Evolutionary conservation across 2,888 invertebrate species (phyloP).

Genomic region (Chalcosyrphus nemorum): DNA sequence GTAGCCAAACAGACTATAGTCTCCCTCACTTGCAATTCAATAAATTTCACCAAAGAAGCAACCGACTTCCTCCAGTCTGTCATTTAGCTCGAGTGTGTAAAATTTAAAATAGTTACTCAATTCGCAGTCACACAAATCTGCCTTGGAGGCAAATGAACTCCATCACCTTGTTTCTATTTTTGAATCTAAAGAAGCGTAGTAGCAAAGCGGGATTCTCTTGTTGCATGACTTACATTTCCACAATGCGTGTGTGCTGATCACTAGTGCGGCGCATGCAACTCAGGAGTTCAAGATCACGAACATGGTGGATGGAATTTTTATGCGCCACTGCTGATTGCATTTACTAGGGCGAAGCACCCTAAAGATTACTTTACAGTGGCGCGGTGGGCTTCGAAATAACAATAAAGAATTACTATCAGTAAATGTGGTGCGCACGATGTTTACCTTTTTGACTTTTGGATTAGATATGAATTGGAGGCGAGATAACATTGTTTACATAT

Average conservation of each 20-base stretch:
- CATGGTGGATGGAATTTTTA: conserved; percentile 13
- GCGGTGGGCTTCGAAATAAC: background rate
- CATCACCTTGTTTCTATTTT: conserved; percentile 40
- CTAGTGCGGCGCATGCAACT: conserved; percentile 36
- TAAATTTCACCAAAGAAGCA: background rate
- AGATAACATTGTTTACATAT: conserved; percentile 3
- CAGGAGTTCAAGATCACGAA: conserved; percentile 44
- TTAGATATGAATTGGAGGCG: background rate
- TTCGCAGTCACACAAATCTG: background rate
- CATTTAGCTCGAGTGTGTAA: conserved; percentile 3
- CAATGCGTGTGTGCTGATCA: conserved; percentile 26
- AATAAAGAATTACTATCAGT: background rate
- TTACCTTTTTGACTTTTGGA: background rate
- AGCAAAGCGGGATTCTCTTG: conserved; percentile 1
- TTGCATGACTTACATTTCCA: conserved; percentile 2
- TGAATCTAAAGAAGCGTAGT: background rate
- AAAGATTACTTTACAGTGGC: background rate
- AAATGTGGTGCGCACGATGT: background rate
- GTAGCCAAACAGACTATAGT: background rate
- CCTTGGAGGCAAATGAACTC: conserved; percentile 50
- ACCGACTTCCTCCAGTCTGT: background rate
- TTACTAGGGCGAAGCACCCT: background rate
- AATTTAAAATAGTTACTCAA: conserved; percentile 30
- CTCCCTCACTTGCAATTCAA: background rate
- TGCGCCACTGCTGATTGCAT: conserved; percentile 11